Evolutionary conservation across 2,113 vertebrate genomes (phyloP).

Genomic region (Haliaeetus leucogaster): DNA sequence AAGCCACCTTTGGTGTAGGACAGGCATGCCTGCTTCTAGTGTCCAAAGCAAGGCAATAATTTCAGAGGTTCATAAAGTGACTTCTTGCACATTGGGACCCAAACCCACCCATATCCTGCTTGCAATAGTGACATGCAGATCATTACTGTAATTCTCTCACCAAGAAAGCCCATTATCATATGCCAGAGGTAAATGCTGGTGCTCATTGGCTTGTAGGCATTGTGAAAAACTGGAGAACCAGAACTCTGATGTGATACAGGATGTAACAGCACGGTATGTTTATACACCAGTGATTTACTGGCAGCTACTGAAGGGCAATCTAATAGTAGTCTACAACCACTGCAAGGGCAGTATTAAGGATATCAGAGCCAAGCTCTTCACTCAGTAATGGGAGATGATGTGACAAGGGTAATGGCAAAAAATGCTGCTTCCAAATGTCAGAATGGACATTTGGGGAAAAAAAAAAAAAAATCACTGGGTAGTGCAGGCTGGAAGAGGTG

Average conservation of each 20-base stretch:
- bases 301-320: neutral
- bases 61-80: neutral
- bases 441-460: neutral
- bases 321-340: neutral
- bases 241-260: neutral
- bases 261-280: rapidly evolving
- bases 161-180: neutral
- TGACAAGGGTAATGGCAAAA: neutral
- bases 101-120: neutral
- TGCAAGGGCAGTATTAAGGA: neutral
- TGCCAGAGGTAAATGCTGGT: neutral
- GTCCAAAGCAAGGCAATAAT: neutral
- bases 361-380: neutral
- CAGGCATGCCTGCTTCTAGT: neutral
- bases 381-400: neutral
- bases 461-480: rapidly evolving
- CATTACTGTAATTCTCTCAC: neutral
- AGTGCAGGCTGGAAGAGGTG: neutral
- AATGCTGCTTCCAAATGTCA: neutral
- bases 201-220: neutral
- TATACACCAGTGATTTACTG: neutral
- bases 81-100: neutral
- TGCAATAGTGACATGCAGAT: neutral
- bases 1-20: neutral
- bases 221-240: neutral